Evolutionary conservation across 2,797 vertebrate genomes (phyloP), one percentile per base, ranked within the genome.

Genomic region (Tapirus indicus): DNA sequence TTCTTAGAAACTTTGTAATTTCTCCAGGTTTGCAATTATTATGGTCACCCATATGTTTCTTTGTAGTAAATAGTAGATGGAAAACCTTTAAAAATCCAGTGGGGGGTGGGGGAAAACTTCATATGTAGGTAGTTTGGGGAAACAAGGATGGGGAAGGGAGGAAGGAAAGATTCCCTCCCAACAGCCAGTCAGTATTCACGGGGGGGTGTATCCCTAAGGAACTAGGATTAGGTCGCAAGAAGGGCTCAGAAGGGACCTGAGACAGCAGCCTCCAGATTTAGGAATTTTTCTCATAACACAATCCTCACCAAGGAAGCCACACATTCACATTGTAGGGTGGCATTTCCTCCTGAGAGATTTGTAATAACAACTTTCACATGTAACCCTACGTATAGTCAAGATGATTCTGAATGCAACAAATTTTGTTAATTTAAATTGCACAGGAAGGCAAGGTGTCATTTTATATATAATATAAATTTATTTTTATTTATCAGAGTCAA

Each of bases 401-500:
- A 64, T 27, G 86, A 83, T 88, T 93, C 86, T 84, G 29, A 84
- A 91, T 72, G 32, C 25, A 89, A 66, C 88, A 66, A 6, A 49
- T 85, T 89, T 90, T 95, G 12, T 62, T 84, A 66, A 49, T 88
- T 91, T 71, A 20, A 49, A n/a, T 69, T 62, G 11, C 10, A 58
- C 10, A 93, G n/a, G 23, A 88, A 91, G n/a, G 10, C 5, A 52
- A 79, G 8, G 27, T 85, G 49, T 38, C 25, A 35, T 64, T 49
- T 66, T 68, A n/a, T 72, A 32, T 79, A 58, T 21, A 74, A 56
- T n/a, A 58, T 74, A 58, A 56, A 69, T 62, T 79, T 88, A 56
- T 80, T 68, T 94, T 54, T 47, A 49, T 91, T 95, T 74, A 2
- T 86, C 80, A 77, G n/a, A 89, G 56, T 94, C 23, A 91, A 21